Evolutionary conservation across 2,888 invertebrate genomes (phyloP).

Genomic region (Limnephilus rhombicus): DNA sequence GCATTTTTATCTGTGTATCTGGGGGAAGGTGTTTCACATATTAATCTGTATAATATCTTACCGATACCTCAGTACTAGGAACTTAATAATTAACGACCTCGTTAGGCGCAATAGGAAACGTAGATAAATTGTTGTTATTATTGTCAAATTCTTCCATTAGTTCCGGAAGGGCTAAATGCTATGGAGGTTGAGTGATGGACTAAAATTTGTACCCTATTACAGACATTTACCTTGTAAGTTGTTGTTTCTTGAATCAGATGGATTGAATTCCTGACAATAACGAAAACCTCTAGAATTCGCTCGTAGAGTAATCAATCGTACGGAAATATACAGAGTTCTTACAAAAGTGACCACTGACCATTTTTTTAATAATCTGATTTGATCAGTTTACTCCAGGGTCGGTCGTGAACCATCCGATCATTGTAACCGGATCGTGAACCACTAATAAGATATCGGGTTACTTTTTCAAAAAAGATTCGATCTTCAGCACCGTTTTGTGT

Average conservation of each 20-base stretch:
- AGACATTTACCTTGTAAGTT: neutral
- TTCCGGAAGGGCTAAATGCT: neutral
- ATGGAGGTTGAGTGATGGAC: neutral
- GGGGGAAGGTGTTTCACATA: neutral
- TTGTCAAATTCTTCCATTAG: neutral
- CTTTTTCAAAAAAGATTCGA: too few species aligned
- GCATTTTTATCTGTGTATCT: neutral
- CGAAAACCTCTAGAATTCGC: neutral
- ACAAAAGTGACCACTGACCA: neutral
- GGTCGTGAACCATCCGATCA: too few species aligned
- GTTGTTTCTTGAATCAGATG: neutral
- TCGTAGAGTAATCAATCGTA: neutral
- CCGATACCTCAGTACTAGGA: neutral
- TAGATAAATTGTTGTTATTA: neutral
- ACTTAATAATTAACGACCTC: neutral
- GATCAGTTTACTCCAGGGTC: too few species aligned
- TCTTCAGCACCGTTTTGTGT: too few species aligned
- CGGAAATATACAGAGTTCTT: neutral
- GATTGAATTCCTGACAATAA: slow-evolving; percentile 7
- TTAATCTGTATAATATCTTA: neutral
- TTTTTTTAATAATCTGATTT: neutral
- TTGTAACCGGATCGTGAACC: too few species aligned
- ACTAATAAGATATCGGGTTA: too few species aligned
- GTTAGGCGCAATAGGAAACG: neutral
- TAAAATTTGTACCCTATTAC: neutral